Evolutionary conservation across 2,888 invertebrate genomes (phyloP), one percentile per base, ranked within the genome.

Genomic region (Panopea generosa): DNA sequence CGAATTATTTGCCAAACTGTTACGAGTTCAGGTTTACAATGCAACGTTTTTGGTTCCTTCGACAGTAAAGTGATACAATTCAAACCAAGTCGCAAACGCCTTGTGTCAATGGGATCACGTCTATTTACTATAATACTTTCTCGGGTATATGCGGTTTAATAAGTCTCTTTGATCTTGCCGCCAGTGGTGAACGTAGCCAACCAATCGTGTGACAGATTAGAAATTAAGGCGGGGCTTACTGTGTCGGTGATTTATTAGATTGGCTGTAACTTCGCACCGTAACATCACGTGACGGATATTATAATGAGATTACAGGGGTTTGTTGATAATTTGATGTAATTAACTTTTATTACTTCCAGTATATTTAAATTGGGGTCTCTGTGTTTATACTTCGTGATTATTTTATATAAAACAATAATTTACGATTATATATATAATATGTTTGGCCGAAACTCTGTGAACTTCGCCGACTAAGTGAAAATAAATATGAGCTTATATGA

Each of bases 71-170:
- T 85, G 78, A 80, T 81, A 77, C 79, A 80, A 83, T 84, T 85
- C 83, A 63, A 80, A 71, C 71, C 73, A 82, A 80, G 75, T 70
- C 79, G 86, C 82, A 86, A 88, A 86, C 85, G 86, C 82, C 81
- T 81, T 76, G 71, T 68, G 70, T 84, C 84, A 87, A 86, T 84
- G 82, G 82, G 82, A 83, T 85, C 82, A 80, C 84, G 84, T 78
- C 84, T 87, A 86, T 86, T 87, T 86, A 87, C 86, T 86, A 87
- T 86, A 82, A 86, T 84, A 84, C 84, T 84, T 83, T 80, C 75
- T 84, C 84, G 77, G 85, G 85, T 86, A 86, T 72, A 73, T 83
- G 76, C 60, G 50, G 77, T 77, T 81, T 83, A 75, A 78, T 75
- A 27, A 66, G 59, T 47, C 62, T 71, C 78, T 85, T 85, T 85